Percentiles rank a stretch among this genome's conserved stretches.
Evolutionary conservation across 1,140 invertebrate species (phyloP).

Genomic region (Ostrea denselamellosa): DNA sequence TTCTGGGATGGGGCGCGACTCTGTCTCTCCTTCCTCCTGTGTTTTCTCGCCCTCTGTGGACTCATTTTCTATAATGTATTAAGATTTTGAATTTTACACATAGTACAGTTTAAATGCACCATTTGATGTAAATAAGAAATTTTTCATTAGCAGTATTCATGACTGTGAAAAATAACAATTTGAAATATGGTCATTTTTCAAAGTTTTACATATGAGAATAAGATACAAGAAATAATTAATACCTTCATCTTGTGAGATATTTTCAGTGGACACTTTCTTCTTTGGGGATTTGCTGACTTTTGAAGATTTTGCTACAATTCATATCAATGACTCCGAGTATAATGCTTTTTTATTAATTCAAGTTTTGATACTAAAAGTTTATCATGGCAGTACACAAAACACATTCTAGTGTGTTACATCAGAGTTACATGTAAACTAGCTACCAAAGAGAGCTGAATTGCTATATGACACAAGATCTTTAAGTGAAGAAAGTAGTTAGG

Average conservation of each 20-base stretch:
- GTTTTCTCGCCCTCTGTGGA: constrained; percentile 47
- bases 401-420: no score
- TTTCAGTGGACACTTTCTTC: constrained; percentile 6
- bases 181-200: background rate
- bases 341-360: no score
- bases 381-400: no score
- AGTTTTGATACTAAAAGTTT: no score
- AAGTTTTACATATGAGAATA: background rate
- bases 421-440: no score
- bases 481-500: no score
- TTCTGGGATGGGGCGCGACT: constrained; percentile 14
- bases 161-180: background rate
- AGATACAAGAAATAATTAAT: background rate
- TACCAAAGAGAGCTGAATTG: no score
- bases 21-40: constrained; percentile 31
- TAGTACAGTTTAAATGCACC: no score
- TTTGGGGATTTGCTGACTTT: constrained; percentile 11
- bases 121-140: no score
- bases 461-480: no score
- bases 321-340: no score
- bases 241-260: constrained; percentile 27
- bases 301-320: background rate
- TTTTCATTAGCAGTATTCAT: background rate
- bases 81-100: background rate
- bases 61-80: constrained; percentile 58